Base-by-base conservation (phyloP, 2,113 vertebrate species). In the Hippopotamus amphibius region DNA sequence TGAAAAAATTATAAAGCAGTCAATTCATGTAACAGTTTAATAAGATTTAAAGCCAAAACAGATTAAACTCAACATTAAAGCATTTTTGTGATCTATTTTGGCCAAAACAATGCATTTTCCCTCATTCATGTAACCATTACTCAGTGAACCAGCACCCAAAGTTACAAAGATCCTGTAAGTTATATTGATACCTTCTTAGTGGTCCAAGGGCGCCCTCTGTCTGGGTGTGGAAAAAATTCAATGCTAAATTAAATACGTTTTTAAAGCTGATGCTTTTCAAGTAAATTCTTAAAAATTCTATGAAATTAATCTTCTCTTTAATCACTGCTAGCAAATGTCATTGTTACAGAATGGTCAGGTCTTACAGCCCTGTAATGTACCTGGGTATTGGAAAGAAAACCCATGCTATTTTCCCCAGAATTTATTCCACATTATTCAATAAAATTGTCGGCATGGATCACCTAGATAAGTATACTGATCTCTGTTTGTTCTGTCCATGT, bases 151-250 rank as follows among this genome's bases (percentile, higher is more conserved):
- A 24, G 46, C 50, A 61, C 13, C 65, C 53, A 41, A 17, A 4
- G 21, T 72, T 50, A 79, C 14, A 46, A 30, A 77, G 12, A 80
- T 7, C 48, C 24, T 65, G 1, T 74, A 55, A 59, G 7, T 16
- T 37, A 37, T 14, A 26, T 6, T 28, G 5, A 13, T 41, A 84
- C 19, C 55, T 77, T 22, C 95, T 76, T 86, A 72, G 69, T 28
- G 92, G 86, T 91, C 28, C 77, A 65, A 96, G 28, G 65, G 95
- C 87, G 82, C 98, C 97, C 97, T 98, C 98, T 98, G 92, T 57
- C 96, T 26, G 97, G 65, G 33, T 7, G 15, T 93, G 90, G 86
- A 90, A 88, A 97, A 89, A 69, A 46, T 50, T 80, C 55, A 93
- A 88, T n/a, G 26, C 0, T 90, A 63, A 81, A 41, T 41, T 12